Evolutionary conservation across 2,888 invertebrate species (phyloP).

Genomic region (Alloscopus bannaensis): DNA sequence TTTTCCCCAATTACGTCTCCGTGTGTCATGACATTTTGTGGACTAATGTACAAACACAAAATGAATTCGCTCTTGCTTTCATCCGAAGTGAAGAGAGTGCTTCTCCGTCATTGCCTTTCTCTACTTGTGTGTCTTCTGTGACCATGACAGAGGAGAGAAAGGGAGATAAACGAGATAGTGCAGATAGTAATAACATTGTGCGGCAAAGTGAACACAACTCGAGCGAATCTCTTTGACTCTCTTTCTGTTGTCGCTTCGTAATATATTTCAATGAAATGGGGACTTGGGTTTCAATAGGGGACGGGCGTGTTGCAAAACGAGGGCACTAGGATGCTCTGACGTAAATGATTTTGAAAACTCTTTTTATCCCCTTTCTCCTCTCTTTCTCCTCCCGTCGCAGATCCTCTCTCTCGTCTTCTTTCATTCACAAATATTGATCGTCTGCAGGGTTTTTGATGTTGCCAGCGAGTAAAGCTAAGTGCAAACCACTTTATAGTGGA

Average conservation of each 20-base stretch:
- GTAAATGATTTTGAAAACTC: conserved; percentile 62
- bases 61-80: background rate
- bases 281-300: conserved; percentile 37
- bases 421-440: conserved; percentile 66
- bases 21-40: background rate
- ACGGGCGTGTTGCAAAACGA: conserved; percentile 41
- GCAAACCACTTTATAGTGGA: no score
- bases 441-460: no score
- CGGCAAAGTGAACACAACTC: background rate
- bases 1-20: background rate
- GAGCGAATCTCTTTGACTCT: no score
- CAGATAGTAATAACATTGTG: background rate
- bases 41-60: background rate
- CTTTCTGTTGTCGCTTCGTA: conserved; percentile 21
- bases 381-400: conserved; percentile 13
- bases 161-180: background rate
- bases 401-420: conserved; percentile 47
- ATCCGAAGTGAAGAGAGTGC: background rate
- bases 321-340: conserved; percentile 61
- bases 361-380: conserved; percentile 18
- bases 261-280: conserved; percentile 66
- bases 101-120: background rate
- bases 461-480: no score
- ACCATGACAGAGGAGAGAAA: background rate
- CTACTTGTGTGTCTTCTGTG: background rate